Conservation (phyloP, 2,888 invertebrate genomes). For the Apotomis turbidana region DNA sequence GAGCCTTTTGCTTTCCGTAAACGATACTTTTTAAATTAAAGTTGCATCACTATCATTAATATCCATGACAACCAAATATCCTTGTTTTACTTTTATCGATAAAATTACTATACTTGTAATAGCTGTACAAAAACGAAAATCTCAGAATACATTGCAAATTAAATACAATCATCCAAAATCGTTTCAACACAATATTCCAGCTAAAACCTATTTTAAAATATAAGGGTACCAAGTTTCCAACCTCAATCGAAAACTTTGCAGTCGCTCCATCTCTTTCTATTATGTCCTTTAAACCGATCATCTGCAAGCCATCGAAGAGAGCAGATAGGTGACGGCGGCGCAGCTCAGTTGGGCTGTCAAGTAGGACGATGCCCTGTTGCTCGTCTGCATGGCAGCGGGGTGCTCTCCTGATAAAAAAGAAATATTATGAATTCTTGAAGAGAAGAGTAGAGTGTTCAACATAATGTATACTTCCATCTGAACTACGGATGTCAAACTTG, state of each 20-base stretch:
- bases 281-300: slow-evolving; percentile 65
- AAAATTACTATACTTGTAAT: no score
- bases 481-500: no score
- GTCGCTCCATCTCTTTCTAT: slow-evolving; percentile 27
- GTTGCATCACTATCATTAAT: no score
- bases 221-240: neutral
- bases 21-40: neutral
- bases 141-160: neutral
- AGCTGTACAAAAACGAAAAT: neutral
- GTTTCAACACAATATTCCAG: no score
- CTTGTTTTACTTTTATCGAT: no score
- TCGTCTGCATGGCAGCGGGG: slow-evolving; percentile 93
- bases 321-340: slow-evolving; percentile 73
- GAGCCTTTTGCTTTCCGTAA: slow-evolving; percentile 21
- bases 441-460: no score
- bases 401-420: slow-evolving; percentile 87
- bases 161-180: no score
- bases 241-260: slow-evolving; percentile 3
- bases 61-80: no score
- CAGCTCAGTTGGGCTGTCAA: slow-evolving; percentile 79
- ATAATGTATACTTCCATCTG: no score
- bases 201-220: neutral
- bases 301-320: slow-evolving; percentile 76
- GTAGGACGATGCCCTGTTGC: slow-evolving; percentile 81
- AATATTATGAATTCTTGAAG: neutral